Base-by-base conservation (phyloP, 2,113 vertebrate species). In the Phrynocephalus versicolor region DNA sequence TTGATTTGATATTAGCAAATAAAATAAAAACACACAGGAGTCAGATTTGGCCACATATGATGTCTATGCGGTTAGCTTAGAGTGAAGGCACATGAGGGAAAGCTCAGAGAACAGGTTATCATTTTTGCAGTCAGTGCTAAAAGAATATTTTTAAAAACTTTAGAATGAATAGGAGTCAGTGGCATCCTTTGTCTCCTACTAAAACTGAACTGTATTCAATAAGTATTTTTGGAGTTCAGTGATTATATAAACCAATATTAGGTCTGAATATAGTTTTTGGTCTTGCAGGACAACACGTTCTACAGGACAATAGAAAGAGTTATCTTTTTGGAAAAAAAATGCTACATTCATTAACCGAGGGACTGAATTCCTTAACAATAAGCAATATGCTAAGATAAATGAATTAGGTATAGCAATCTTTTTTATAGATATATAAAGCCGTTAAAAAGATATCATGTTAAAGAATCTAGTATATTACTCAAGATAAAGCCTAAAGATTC, bases 401-500 rank as follows among this genome's bases (percentile, higher is more conserved):
- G 70, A 85, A 30, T 72, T 73, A 30, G 55, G 73, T 45, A 80
- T 30, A 85, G 27, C 25, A n/a, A 55, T 62, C 27, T 79, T 70
- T 51, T 51, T 51, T 10, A 41, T 60, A 30, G 62, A 27, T 58
- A 13, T n/a, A 14, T 16, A 71, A 37, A n/a, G n/a, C n/a, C n/a
- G n/a, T n/a, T 51, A 70, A 79, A 85, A 79, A 16, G 39, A 64
- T 85, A 80, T 64, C 57, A 73, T 75, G 71, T 75, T 83, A 85
- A 73, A 73, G 41, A 57, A 76, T 80, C 84, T 72, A 60, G 33
- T 79, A 78, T 79, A 85, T 79, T 85, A 72, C 37, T 55, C 67
- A 80, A 80, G 77, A 85, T 85, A 73, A 85, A 79, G 37, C 76
- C 69, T 72, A 72, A 85, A 85, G 69, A 85, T 72, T 85, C 84